Base-by-base conservation (phyloP, 2,888 invertebrate species). In the Xiphydria camelus region DNA sequence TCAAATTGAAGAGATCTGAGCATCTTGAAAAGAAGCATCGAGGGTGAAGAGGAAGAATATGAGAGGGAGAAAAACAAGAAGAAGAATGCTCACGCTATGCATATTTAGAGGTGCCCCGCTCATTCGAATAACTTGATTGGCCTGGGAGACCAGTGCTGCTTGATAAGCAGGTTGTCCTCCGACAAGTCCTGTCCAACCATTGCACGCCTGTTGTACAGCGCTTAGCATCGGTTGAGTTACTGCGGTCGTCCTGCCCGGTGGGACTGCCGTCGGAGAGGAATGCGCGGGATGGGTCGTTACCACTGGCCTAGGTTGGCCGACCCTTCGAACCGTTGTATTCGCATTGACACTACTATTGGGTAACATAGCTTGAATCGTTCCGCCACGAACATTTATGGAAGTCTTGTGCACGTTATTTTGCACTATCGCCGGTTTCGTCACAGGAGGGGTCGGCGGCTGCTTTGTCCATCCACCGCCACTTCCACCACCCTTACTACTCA, bases 381-480 rank as follows among this genome's bases (percentile, higher is more conserved):
- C 45, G 2, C 41, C 34, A 2, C 62, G 57, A 18, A 66, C 53
- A 49, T 69, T 73, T 10, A 76, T 50, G 10, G 70, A 60, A 29
- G 63, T 46, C 51, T 72, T 73, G 10, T 62, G 68, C 4, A 62
- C 53, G 44, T 66, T 74, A 43, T 67, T 70, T 49, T 65, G 68
- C 19, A 61, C 60, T 58, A 70, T 43, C 80, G 71, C 51, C 7
- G 78, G 69, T 36, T 77, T 72, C 1, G 78, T 1, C 1, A 62
- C 59, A 1, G 88, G 87, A 5, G 89, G 89, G 25, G 85, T 86
- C 1, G 85, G 81, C 0, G 89, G 89, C 57, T 88, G 88, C 20
- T 88, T 79, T 18, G 89, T 89, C 89, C 89, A 89, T 58, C 89
- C 88, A 1, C 88, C 87, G 51, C 82, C 78, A 45, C 76, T 76